These are phyloP conservation scores for Acanthosepion esculentum DNA, from an alignment of 2,888 invertebrate species.

Conservation along the genomic window DNA sequence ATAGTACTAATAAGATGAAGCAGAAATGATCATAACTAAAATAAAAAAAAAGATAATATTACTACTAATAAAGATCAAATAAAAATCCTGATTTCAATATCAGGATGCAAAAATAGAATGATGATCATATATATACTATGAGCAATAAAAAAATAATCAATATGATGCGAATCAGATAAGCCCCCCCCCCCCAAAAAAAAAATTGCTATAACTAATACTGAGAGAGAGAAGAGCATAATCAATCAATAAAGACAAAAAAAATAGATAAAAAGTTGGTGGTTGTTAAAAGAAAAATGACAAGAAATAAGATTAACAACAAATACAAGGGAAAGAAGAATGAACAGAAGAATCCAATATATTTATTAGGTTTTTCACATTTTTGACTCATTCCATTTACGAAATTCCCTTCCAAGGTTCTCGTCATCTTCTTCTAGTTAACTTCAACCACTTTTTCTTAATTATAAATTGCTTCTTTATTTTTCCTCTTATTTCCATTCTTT, in stretches of 20 bases:
- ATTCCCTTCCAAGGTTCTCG: conserved; percentile 2
- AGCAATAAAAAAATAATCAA: background rate
- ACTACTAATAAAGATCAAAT: background rate
- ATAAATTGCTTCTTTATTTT: background rate
- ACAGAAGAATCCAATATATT: background rate
- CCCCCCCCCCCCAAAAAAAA: no score
- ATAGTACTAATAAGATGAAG: background rate
- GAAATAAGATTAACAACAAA: background rate
- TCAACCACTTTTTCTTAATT: conserved; percentile 22
- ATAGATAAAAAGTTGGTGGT: background rate
- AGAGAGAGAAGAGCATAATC: background rate
- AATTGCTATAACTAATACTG: background rate
- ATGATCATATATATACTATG: background rate
- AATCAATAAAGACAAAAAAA: background rate
- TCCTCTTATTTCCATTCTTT: background rate
- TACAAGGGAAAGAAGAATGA: background rate
- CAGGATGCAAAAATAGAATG: background rate
- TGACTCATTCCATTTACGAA: conserved; percentile 23
- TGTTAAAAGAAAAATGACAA: background rate
- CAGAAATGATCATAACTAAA: background rate
- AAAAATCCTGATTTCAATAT: background rate
- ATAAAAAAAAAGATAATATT: background rate
- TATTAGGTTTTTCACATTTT: conserved; percentile 33
- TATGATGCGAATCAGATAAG: background rate
- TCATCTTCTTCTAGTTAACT: background rate